Evolutionary conservation across 1,140 invertebrate genomes (phyloP).

Genomic region (Sycophila sp.): DNA sequence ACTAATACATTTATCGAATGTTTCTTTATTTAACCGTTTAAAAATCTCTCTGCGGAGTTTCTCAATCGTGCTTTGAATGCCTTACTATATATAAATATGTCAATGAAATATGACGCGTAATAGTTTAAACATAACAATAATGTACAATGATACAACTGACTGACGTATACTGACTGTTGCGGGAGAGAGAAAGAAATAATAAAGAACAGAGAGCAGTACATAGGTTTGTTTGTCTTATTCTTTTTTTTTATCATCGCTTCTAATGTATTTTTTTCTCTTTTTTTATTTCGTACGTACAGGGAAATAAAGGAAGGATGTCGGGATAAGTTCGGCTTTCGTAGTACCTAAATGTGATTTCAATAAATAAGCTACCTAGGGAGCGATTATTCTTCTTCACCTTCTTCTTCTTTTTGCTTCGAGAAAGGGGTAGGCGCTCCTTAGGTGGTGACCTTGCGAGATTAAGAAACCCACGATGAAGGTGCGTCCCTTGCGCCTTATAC

Average conservation of each 20-base stretch:
- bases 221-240: constrained; percentile 31
- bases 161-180: constrained; percentile 32
- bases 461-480: constrained; percentile 21
- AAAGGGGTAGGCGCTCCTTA: constrained; percentile 38
- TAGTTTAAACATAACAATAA: constrained; percentile 32
- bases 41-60: constrained; percentile 1
- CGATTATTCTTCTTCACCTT: constrained; percentile 43
- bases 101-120: constrained; percentile 19
- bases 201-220: constrained; percentile 45
- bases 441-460: constrained; percentile 37
- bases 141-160: constrained; percentile 33
- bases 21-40: background rate
- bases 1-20: constrained; percentile 19
- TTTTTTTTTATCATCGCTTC: constrained; percentile 19
- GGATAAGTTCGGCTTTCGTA: constrained; percentile 51
- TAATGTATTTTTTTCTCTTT: background rate
- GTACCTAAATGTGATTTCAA: constrained; percentile 59
- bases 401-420: constrained; percentile 20
- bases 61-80: constrained; percentile 35
- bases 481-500: constrained; percentile 21
- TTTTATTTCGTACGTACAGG: constrained; percentile 36
- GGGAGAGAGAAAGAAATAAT: constrained; percentile 41
- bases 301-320: constrained; percentile 44
- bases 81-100: constrained; percentile 7
- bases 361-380: constrained; percentile 63